Evolutionary conservation across 2,113 vertebrate genomes (phyloP), one percentile per base, ranked within the genome.

Genomic region (Solenodon paradoxus): DNA sequence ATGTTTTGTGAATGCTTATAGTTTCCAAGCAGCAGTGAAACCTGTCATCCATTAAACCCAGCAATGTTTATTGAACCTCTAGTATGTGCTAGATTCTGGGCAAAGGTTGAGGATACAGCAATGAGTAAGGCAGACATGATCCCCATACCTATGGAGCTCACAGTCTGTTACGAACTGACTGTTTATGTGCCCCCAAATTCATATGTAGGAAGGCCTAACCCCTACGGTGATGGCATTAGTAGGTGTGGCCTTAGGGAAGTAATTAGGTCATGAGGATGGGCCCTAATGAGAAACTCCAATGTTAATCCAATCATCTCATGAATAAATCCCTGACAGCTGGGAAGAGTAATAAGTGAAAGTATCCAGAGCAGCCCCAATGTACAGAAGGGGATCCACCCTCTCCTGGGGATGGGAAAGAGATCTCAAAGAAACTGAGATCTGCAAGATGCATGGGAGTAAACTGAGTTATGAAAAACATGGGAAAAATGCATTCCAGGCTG

Each of bases 21-120:
- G 30, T 63, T 82, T 91, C 45, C 57, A 82, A 85, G 71, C 38
- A 85, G 61, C 77, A 61, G n/a, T 66, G 28, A 92, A 66, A 59
- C 19, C 49, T 80, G 77, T 71, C 40, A 94, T 61, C 78, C 59
- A 28, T 89, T 93, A 47, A 71, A 47, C 78, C 16, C 42, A 81
- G 85, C 71, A 94, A 74, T 59, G 57, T 55, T 94, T 82, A 72
- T 64, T 68, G 88, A 95, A 92, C 24, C 51, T 40, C 59, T 80
- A 7, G 42, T 53, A 13, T 42, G 51, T 69, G 51, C 80, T 80
- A 84, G 17, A 66, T 32, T 74, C 63, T 55, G 64, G 32, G 16
- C 51, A 63, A 68, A 19, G 63, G 59, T 35, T 68, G 55, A 59
- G 68, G n/a, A 84, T 71, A 24, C 3, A 88, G n/a, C 19, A 35